Conservation (phyloP, 2,888 invertebrate genomes). For the Cosmia trapezina region DNA sequence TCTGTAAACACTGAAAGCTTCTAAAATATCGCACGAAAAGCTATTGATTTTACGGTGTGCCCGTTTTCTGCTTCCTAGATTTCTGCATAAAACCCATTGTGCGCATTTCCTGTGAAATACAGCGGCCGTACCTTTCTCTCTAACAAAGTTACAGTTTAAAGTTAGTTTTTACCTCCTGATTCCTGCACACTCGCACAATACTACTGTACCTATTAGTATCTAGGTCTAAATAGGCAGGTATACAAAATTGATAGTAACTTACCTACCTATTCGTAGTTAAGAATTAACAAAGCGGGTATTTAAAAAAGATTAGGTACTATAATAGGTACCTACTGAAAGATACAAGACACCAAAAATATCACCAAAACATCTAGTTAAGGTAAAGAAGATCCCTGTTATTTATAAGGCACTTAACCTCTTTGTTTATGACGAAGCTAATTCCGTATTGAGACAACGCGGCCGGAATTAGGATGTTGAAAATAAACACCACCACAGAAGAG, state of each 20-base stretch:
- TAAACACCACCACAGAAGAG: constrained; percentile 62
- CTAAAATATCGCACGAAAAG: constrained; percentile 43
- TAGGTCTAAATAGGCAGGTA: background rate
- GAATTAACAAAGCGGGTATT: too few relatives aligned
- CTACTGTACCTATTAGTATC: background rate
- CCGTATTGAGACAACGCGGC: constrained; percentile 71
- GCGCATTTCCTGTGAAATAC: constrained; percentile 51
- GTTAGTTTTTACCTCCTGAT: constrained; percentile 38
- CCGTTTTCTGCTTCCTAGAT: constrained; percentile 52
- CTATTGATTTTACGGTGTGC: constrained; percentile 47
- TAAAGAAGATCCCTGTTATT: constrained; percentile 77
- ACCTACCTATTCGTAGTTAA: background rate
- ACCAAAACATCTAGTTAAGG: constrained; percentile 65
- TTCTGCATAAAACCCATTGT: constrained; percentile 55
- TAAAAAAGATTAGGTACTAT: constrained; percentile 10
- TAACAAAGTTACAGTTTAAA: constrained; percentile 46
- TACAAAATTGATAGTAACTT: background rate
- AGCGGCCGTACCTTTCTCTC: constrained; percentile 47
- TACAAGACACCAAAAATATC: constrained; percentile 68
- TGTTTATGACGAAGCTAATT: constrained; percentile 82
- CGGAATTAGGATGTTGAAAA: constrained; percentile 65
- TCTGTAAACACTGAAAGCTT: constrained; percentile 10
- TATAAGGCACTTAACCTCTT: constrained; percentile 81
- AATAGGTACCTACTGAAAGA: background rate
- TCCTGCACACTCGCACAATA: constrained; percentile 14